Base-by-base conservation (phyloP, 1,140 invertebrate species). In the Drosophila elegans region DNA sequence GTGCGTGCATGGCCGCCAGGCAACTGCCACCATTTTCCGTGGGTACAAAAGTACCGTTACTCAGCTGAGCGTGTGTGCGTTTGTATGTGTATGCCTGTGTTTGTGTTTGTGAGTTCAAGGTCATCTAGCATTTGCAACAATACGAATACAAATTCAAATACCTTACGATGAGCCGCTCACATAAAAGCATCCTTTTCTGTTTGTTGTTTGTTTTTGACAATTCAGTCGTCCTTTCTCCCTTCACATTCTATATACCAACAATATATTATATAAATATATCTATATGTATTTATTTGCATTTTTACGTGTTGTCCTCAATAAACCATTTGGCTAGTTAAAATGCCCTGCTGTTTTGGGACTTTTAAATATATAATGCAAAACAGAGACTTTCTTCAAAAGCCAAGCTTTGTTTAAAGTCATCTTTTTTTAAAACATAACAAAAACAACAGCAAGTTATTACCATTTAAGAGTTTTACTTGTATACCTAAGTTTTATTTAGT, bases 81-180 rank as follows among this genome's bases (percentile, higher is more conserved):
- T n/a, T 13, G 9, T 4, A 29, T 56, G 32, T 46, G 25, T 25
- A 25, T 21, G n/a, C 2, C 2, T 51, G 34, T 59, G 39, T 34
- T 48, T 72, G 76, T 83, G 69, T 72, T 73, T 77, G 78, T 78
- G 89, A 91, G 89, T 91, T 91, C 89, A 91, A 91, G 89, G 89
- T 91, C 89, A 91, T 89, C 90, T 85, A 91, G 78, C 76, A 89
- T 82, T 91, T 89, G 78, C 85, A 91, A 90, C 81, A 86, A 81
- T 80, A 79, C 85, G 78, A 79, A 74, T 62, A 80, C 71, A 78
- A 86, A 82, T 79, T 82, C 83, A 86, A 81, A 88, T 83, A 82
- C 75, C 88, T 88, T 86, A 79, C 64, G 80, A 75, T 78, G 61
- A 66, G 81, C 66, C 52, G 66, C 62, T 55, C 71, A 72, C 75